phyloP scores from a whole-genome alignment of 1,140 invertebrate species.

The Leguminivora glycinivorella region DNA sequence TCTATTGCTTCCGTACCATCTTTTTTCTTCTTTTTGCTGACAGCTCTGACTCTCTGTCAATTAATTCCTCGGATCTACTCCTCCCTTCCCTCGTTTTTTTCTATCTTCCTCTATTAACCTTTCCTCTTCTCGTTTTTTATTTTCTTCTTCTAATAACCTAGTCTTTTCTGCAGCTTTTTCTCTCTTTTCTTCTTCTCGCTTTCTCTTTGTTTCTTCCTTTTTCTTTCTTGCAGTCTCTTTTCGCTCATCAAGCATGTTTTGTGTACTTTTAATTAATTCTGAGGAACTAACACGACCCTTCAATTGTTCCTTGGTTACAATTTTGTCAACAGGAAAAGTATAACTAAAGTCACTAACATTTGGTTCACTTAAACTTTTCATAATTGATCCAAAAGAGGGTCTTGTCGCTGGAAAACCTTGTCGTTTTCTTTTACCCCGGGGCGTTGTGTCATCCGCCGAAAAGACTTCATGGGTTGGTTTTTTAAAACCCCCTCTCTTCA shows the following conservation, averaged over 20 bases:
- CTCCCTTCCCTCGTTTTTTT: background rate
- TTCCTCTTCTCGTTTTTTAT: background rate
- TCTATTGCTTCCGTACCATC: background rate
- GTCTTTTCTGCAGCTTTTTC: constrained; percentile 19
- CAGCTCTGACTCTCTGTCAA: background rate
- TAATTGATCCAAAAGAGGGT: background rate
- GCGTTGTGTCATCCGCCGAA: background rate
- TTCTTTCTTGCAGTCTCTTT: constrained; percentile 37
- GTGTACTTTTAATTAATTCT: constrained; percentile 54
- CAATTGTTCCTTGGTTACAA: constrained; percentile 28
- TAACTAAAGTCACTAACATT: constrained; percentile 44
- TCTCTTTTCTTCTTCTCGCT: constrained; percentile 29
- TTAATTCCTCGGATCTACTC: background rate
- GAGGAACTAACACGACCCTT: constrained; percentile 44
- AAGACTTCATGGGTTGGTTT: background rate
- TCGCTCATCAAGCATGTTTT: constrained; percentile 47
- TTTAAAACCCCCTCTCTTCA: background rate
- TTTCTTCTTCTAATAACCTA: background rate
- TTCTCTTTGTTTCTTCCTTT: constrained; percentile 36
- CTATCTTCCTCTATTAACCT: background rate
- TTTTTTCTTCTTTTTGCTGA: background rate
- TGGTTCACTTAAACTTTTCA: background rate
- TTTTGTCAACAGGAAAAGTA: constrained; percentile 46
- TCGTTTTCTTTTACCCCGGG: background rate
- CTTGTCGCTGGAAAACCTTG: background rate